Evolutionary conservation across 2,888 invertebrate species (phyloP), one percentile per base, ranked within the genome.

Genomic region (Rhorus exstirpatorius): DNA sequence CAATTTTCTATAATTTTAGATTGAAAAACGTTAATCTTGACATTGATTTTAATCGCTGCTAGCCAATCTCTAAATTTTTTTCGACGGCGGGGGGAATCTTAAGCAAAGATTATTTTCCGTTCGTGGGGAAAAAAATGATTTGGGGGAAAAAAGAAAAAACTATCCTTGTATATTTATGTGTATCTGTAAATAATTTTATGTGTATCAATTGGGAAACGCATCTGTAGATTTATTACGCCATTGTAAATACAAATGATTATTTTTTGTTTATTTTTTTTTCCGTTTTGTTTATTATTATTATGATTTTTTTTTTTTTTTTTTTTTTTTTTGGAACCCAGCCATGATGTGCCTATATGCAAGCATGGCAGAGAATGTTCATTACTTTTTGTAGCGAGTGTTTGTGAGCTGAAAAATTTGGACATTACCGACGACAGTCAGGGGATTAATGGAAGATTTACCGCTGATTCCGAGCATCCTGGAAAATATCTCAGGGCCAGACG

Each of bases 361-460:
- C 92, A 92, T 92, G 92, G 90, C 90, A 88, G 90, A 90, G 91
- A 90, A 90, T 90, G 75, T 81, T 81, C 38, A 81, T 83, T 81
- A 80, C 76, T 83, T 79, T 91, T 92, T 92, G 90, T 92, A 93
- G 93, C 89, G 88, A 92, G 90, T 91, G 88, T 92, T 86, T 92
- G 91, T 88, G 89, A 91, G 90, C 92, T 92, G 92, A 90, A 92
- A 91, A 92, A 91, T 83, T 88, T 93, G 92, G 92, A 89, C 86
- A 89, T 92, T 87, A 83, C 88, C 86, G 85, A 89, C 88, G 89
- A 90, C 79, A 87, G 87, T 87, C 88, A 83, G 81, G 87, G 88
- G 83, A 86, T 63, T 41, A 82, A 88, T 85, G 90, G 87, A 86
- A 87, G 86, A 87, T 87, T 86, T 85, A 86, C 83, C 85, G 89